Evolutionary conservation across 2,797 vertebrate species (phyloP), one percentile per base, ranked within the genome.

Genomic region (Falco columbarius): DNA sequence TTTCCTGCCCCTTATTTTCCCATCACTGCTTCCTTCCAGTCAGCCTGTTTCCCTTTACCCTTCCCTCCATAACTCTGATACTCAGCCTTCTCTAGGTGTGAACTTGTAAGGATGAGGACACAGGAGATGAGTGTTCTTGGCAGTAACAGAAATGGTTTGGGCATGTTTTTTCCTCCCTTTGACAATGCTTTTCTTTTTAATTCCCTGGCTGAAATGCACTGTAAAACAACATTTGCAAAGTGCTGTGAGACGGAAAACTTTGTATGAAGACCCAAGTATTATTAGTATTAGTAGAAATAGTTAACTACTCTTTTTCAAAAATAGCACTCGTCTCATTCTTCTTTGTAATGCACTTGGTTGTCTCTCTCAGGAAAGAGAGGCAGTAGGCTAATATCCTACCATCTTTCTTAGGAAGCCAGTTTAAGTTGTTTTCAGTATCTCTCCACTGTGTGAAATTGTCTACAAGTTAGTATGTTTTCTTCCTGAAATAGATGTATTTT

Each of bases 401-500:
- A 32, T 95, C 81, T 93, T 89, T 71, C 90, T 95, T 82, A 87
- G 81, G 89, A 93, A 91, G 87, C n/a, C 67, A 47, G 63, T 83
- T 95, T 86, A 91, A 70, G 51, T 58, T 76, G 34, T 74, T 88
- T 72, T 72, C 38, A 71, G 29, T 52, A 76, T 85, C 36, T 91
- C 91, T 87, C 49, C 2, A 9, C 34, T 0, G 1, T 79, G 52
- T 90, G 76, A 34, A 81, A 72, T 5, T 40, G 55, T 85, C 66
- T 90, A 75, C 79, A 94, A 89, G 95, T 95, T 91, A 96, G 85
- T 90, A 44, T n/a, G 55, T 95, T 89, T 92, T 95, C 56, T 95
- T 34, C 38, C 67, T 95, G 79, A 81, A 95, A 95, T 66, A 29
- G 40, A 80, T 62, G 29, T 81, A 59, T 95, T 92, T 97, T 91